Evolutionary conservation across 1,140 invertebrate genomes (phyloP).

Genomic region (Sycobia sp.): DNA sequence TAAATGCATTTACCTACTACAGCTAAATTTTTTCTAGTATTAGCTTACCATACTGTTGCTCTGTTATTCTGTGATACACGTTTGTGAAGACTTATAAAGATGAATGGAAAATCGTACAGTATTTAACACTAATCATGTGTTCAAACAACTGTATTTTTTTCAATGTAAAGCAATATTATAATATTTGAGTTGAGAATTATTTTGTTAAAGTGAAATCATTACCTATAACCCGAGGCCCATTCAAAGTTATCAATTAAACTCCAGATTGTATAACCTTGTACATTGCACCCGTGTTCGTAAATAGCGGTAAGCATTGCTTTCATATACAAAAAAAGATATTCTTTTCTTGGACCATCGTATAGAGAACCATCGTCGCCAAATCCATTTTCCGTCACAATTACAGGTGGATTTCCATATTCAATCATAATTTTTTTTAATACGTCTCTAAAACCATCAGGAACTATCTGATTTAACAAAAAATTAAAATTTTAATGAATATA

Average conservation of each 20-base stretch:
- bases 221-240: slow-evolving; percentile 1
- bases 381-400: slow-evolving; percentile 77
- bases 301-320: slow-evolving; percentile 71
- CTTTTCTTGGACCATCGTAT: slow-evolving; percentile 42
- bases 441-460: slow-evolving; percentile 64
- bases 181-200: too few relatives aligned
- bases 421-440: slow-evolving; percentile 68
- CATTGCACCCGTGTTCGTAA: slow-evolving; percentile 66
- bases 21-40: too few relatives aligned
- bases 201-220: too few relatives aligned
- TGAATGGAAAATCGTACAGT: too few relatives aligned
- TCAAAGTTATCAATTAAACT: slow-evolving; percentile 58
- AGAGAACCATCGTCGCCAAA: slow-evolving; percentile 38
- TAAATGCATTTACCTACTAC: too few relatives aligned
- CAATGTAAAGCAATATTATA: too few relatives aligned
- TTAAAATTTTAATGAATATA: too few relatives aligned
- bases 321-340: slow-evolving; percentile 68
- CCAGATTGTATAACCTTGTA: slow-evolving; percentile 75
- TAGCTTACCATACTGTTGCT: too few relatives aligned
- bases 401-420: slow-evolving; percentile 67
- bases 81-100: too few relatives aligned
- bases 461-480: slow-evolving; percentile 39
- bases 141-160: too few relatives aligned
- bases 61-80: too few relatives aligned
- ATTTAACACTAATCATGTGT: too few relatives aligned